Percentiles rank a stretch among this genome's conserved stretches.
phyloP scores from a whole-genome alignment of 2,888 invertebrate species.

The Lamellibrachia columna region DNA sequence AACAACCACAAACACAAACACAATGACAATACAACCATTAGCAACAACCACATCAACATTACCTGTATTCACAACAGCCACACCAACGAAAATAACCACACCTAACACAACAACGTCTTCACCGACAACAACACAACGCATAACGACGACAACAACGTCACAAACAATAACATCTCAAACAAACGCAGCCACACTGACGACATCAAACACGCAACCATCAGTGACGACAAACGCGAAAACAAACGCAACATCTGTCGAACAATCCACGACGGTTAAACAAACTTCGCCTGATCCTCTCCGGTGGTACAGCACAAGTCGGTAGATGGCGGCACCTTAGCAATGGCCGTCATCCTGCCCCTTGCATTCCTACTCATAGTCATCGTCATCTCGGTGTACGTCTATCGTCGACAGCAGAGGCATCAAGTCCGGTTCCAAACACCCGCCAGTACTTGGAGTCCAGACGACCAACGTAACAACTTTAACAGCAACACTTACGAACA shows the following conservation, averaged over 20 bases:
- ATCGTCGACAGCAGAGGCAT: not conserved
- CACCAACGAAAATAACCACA: not conserved
- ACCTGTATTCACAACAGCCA: not conserved
- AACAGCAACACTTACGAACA: no score
- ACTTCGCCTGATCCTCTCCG: not conserved
- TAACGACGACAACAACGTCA: not conserved
- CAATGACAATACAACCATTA: not conserved
- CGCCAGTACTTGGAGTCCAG: no score
- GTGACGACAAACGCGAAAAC: not conserved
- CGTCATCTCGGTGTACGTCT: not conserved
- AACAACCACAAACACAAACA: no score
- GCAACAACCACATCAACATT: not conserved
- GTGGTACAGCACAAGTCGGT: not conserved
- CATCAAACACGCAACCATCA: not conserved
- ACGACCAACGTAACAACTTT: no score
- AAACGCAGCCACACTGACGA: not conserved
- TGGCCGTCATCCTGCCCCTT: not conserved
- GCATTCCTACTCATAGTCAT: not conserved
- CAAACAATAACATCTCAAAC: not conserved
- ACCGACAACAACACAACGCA: not conserved
- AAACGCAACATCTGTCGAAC: not conserved
- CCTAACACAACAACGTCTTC: not conserved
- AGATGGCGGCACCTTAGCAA: not conserved
- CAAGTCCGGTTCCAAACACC: not conserved
- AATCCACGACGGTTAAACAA: not conserved